Evolutionary conservation across 2,888 invertebrate genomes (phyloP).

Genomic region (Phortica okadai): DNA sequence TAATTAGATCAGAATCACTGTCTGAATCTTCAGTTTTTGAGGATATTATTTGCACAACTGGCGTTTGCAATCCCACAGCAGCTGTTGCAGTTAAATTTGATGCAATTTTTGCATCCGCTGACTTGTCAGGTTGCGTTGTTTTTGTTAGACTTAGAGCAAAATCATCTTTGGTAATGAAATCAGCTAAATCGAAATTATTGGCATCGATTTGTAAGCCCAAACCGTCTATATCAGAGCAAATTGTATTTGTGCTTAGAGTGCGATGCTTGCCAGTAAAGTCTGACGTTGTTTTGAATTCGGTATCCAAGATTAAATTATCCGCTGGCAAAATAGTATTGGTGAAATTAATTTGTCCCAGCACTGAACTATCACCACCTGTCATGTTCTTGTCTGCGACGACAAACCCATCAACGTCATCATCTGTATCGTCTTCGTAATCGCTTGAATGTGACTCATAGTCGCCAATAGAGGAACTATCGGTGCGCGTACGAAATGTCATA

Average conservation of each 20-base stretch:
- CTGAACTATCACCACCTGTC: background rate
- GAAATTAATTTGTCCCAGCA: slow-evolving; percentile 16
- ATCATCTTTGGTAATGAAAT: slow-evolving; percentile 75
- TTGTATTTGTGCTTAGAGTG: slow-evolving; percentile 67
- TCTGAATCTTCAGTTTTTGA: slow-evolving; percentile 60
- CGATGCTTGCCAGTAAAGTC: slow-evolving; percentile 53
- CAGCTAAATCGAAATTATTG: slow-evolving; percentile 74
- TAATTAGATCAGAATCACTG: slow-evolving; percentile 74
- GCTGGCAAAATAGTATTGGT: slow-evolving; percentile 31
- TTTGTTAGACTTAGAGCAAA: slow-evolving; percentile 56
- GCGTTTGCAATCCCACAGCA: background rate
- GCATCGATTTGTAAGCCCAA: slow-evolving; percentile 70
- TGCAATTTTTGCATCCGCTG: background rate
- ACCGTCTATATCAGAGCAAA: slow-evolving; percentile 65
- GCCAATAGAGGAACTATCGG: slow-evolving; percentile 74
- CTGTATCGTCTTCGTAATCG: slow-evolving; percentile 70
- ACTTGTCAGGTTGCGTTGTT: slow-evolving; percentile 3
- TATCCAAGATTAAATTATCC: slow-evolving; percentile 37
- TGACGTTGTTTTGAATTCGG: slow-evolving; percentile 35
- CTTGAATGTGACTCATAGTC: slow-evolving; percentile 76
- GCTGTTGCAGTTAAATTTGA: background rate
- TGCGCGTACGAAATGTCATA: slow-evolving; percentile 72
- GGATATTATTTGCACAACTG: slow-evolving; percentile 41
- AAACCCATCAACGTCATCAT: slow-evolving; percentile 33
- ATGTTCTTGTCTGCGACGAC: background rate